Base-by-base conservation (phyloP, 2,797 vertebrate genomes). In the Dipus sagitta region DNA sequence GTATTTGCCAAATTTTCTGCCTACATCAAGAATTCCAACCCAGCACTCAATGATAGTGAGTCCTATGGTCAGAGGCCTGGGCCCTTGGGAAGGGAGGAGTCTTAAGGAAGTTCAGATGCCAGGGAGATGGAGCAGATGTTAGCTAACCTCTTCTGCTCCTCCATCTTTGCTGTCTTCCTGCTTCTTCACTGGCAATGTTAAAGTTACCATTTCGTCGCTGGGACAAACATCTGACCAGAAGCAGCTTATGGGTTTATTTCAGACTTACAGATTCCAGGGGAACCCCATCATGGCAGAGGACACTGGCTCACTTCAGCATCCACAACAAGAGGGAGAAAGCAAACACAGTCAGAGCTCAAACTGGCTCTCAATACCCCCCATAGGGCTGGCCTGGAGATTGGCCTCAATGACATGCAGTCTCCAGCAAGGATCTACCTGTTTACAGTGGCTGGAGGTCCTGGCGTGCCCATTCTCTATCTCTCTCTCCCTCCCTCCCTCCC, bases 1-100 rank as follows among this genome's bases (percentile, higher is more conserved):
- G 97, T 99, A 95, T 99, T 99, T 98, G 99, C 99, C 94, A 99
- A 99, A 96, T 99, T 99, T 97, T 99, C 99, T 0, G 99, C 99
- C 91, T 99, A 99, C 96, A 97, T 99, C 97, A 99, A 99, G 98
- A 99, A 99, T 98, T 98, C 99, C 54, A 99, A 99, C 96, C 99
- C 99, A 42, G 97, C 98, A 34, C 86, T 97, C 75, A 99, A 99
- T 64, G 98, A 99, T 42, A 99, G 99, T 99, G 94, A 98, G 99
- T 97, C 12, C 81, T 70, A 8, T 24, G 47, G 47, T 82, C 28
- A 26, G 92, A 86, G 38, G 32, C 24, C n/a, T 68, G 32, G 15
- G 52, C 68, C 38, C 79, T 90, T 30, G 76, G 84, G 15, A 93
- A 64, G 28, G 26, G 54, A 85, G 72, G 60, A 85, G 21, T 65